Base-by-base conservation (phyloP, 2,113 vertebrate genomes). In the Spheniscus mendiculus region DNA sequence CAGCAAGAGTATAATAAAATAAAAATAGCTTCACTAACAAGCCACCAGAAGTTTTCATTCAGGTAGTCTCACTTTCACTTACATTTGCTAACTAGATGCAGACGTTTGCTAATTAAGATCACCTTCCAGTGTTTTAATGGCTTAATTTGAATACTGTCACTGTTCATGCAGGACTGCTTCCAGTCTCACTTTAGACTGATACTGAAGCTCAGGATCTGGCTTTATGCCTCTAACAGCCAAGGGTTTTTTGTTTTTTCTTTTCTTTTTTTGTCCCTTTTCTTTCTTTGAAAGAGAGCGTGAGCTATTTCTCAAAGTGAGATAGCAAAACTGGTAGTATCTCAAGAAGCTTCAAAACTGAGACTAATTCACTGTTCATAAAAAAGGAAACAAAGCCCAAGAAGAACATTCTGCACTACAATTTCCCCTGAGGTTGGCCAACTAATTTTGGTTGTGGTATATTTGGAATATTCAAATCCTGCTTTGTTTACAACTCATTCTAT, bases 401-500 rank as follows among this genome's bases (percentile, higher is more conserved):
- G 66, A 89, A 58, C 62, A 52, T 53, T 96, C 81, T 83, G 49
- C 81, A 50, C 62, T 56, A 59, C 74, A 52, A 47, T 83, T 91
- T 96, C 74, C 91, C 89, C 76, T 58, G 83, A 87, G 78, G 66
- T 49, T 88, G 45, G 45, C 74, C 87, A 95, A 94, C 91, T 95
- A 94, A 81, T 96, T 97, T 81, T 88, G 67, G 67, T 86, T 88
- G 78, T 30, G 49, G 79, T 72, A n/a, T 84, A 87, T 88, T 93
- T 95, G 55, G 89, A 94, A 85, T 58, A 95, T 90, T 88, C 78
- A 96, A 89, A 93, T 79, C 84, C 74, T 94, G 53, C 87, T 97
- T 96, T 97, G 95, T 97, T 96, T 96, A 96, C 93, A 86, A 77
- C 47, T 86, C 82, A 86, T 91, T 96, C 82, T 83, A 74, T 95